A percentile compares a stretch with the other conserved stretches of the same genome.
Evolutionary conservation across 2,888 invertebrate genomes (phyloP).

Genomic region (Hetaerina titia): DNA sequence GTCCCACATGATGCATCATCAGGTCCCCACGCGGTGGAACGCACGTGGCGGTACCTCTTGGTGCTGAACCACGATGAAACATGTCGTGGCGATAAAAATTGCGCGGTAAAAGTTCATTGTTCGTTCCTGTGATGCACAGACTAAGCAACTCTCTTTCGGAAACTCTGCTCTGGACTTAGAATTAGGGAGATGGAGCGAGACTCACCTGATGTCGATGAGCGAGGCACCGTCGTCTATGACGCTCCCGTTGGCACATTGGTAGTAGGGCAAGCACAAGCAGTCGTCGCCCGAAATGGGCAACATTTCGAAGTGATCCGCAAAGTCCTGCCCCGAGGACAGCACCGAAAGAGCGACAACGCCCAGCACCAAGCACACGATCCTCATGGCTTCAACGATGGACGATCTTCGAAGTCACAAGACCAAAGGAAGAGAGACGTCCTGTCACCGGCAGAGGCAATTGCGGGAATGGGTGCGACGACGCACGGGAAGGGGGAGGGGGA

Average conservation of each 20-base stretch:
- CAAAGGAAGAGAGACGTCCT: not conserved
- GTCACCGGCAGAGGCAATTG: not conserved
- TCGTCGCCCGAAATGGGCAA: conserved; percentile 73
- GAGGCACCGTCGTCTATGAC: not conserved
- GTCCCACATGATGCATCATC: too few species aligned
- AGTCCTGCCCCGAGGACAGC: not conserved
- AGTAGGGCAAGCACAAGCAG: conserved; percentile 76
- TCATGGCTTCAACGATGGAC: not conserved
- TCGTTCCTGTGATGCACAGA: too few species aligned
- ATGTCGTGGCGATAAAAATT: too few species aligned
- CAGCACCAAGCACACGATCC: not conserved
- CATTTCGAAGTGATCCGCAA: not conserved
- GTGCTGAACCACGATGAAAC: too few species aligned
- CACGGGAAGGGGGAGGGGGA: not conserved
- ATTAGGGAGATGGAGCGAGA: not conserved
- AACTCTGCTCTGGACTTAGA: too few species aligned
- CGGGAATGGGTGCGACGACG: not conserved
- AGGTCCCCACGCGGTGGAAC: too few species aligned
- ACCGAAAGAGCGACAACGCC: not conserved
- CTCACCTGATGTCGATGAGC: not conserved
- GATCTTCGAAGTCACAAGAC: not conserved
- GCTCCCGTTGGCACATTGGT: not conserved
- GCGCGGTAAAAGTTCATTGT: too few species aligned
- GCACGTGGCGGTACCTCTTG: too few species aligned
- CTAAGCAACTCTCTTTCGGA: too few species aligned